A percentile compares a stretch with the other conserved stretches of the same genome.
These are phyloP conservation scores for Argyra leucocephala DNA, from an alignment of 2,888 invertebrate species.

Conservation along the genomic window DNA sequence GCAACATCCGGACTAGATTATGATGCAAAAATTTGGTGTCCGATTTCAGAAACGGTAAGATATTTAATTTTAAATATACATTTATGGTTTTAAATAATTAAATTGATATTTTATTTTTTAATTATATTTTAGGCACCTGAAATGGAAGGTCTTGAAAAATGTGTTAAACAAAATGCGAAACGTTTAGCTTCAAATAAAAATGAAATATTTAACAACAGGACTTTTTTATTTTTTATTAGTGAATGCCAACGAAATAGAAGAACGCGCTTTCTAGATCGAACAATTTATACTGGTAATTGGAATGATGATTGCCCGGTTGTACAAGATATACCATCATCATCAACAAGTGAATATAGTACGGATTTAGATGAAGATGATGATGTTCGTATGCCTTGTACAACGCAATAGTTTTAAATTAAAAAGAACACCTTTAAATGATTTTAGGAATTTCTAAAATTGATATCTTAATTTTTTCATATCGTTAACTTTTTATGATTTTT, in stretches of 20 bases:
- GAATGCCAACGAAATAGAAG: conserved; percentile 29
- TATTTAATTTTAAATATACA: conserved; percentile 15
- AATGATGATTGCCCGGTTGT: conserved; percentile 18
- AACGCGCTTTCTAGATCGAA: conserved; percentile 13
- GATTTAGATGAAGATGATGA: conserved; percentile 20
- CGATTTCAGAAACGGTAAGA: conserved; percentile 40
- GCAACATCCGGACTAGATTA: conserved; percentile 82
- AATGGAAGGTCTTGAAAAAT: conserved; percentile 31
- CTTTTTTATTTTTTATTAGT: conserved; percentile 36
- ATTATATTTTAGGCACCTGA: conserved; percentile 27
- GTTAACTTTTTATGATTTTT: too few relatives aligned
- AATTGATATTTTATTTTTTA: too few relatives aligned
- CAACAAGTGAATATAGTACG: conserved; percentile 20
- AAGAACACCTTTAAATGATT: too few relatives aligned
- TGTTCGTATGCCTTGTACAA: conserved; percentile 28
- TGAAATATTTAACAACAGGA: conserved; percentile 31
- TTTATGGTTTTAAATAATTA: not conserved
- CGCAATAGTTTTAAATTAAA: conserved; percentile 33
- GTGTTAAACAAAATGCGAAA: conserved; percentile 34
- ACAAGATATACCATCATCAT: conserved; percentile 22
- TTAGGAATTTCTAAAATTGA: too few relatives aligned
- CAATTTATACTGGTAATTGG: conserved; percentile 21
- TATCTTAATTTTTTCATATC: too few relatives aligned
- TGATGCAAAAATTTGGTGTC: conserved; percentile 89
- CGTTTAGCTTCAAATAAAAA: conserved; percentile 23